Percentiles rank a stretch among this genome's conserved stretches.
Conservation (phyloP, 1,140 invertebrate genomes). For the Diorhabda elongata region DNA sequence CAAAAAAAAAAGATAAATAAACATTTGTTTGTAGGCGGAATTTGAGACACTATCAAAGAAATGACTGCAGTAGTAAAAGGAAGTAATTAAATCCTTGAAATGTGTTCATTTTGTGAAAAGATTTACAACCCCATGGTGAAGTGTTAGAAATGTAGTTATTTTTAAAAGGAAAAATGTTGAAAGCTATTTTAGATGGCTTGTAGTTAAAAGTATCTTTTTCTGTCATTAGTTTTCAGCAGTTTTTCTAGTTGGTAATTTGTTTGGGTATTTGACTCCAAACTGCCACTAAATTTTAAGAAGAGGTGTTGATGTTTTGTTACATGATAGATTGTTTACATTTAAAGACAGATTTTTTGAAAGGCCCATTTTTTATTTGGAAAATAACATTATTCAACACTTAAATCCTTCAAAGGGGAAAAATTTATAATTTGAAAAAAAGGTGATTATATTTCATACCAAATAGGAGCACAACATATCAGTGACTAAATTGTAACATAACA, state of each 20-base stretch:
- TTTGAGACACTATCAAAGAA: background rate
- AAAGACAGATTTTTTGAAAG: too few species aligned
- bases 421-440: too few species aligned
- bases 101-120: conserved; percentile 2
- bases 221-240: background rate
- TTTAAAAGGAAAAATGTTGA: background rate
- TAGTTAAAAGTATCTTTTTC: background rate
- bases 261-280: background rate
- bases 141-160: background rate
- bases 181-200: background rate
- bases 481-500: too few species aligned
- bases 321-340: too few species aligned
- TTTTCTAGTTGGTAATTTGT: background rate
- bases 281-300: background rate
- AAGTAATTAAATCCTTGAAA: background rate
- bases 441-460: too few species aligned
- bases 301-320: background rate
- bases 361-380: too few species aligned
- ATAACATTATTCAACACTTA: too few species aligned
- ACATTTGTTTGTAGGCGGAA: background rate
- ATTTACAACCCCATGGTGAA: background rate
- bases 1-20: background rate
- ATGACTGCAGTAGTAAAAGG: background rate
- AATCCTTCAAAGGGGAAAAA: too few species aligned
- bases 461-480: too few species aligned